phyloP scores from a whole-genome alignment of 2,113 vertebrate genomes.

The Chionis minor region DNA sequence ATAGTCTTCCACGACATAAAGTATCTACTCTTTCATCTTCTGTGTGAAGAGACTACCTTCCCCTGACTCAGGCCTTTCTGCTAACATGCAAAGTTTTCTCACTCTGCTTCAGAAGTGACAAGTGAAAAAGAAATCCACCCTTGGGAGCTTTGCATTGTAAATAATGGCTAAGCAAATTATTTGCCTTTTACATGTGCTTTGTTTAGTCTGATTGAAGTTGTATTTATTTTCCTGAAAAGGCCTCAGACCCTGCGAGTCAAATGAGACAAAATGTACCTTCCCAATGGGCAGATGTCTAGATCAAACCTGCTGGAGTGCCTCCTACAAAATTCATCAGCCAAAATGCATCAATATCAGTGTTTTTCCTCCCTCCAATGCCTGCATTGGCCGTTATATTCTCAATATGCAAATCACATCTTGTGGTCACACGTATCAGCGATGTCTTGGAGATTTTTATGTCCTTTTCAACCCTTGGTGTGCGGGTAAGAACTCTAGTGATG shows the following conservation, averaged over 20 bases:
- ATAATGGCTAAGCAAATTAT: neutral
- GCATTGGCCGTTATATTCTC: slow-evolving; percentile 57
- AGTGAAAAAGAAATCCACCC: neutral
- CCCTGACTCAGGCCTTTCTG: neutral
- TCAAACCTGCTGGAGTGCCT: slow-evolving; percentile 47
- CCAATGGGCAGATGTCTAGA: slow-evolving; percentile 36
- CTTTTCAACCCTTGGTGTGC: slow-evolving; percentile 62
- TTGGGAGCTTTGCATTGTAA: slow-evolving; percentile 11
- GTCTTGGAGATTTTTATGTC: slow-evolving; percentile 51
- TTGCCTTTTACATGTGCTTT: slow-evolving; percentile 15
- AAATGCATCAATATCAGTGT: slow-evolving; percentile 18
- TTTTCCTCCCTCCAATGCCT: slow-evolving; percentile 18
- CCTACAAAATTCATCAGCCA: slow-evolving; percentile 29
- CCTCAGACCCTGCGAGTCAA: slow-evolving; percentile 54
- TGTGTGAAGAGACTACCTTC: neutral
- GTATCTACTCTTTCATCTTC: neutral
- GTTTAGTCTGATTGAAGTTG: slow-evolving; percentile 10
- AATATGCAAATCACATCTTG: slow-evolving; percentile 39
- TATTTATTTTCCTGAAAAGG: slow-evolving; percentile 43
- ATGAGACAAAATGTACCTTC: slow-evolving; percentile 36
- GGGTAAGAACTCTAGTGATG: neutral
- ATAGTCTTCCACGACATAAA: neutral
- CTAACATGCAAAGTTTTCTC: neutral
- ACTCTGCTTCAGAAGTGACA: neutral
- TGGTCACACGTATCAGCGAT: slow-evolving; percentile 4